Evolutionary conservation across 2,797 vertebrate species (phyloP), one percentile per base, ranked within the genome.

Genomic region (Phrynocephalus vlangalii): DNA sequence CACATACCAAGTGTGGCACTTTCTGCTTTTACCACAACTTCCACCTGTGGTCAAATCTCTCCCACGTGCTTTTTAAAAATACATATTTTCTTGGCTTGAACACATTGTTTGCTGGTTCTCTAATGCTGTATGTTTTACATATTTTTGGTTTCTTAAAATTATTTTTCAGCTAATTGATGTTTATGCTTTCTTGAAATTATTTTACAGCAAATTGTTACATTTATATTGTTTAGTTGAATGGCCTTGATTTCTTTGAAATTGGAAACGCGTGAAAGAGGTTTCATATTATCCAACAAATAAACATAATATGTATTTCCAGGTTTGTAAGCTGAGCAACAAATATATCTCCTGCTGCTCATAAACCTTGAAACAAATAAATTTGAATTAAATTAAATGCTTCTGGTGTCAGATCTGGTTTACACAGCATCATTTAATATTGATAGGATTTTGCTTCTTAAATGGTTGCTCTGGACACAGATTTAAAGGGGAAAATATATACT

Each of bases 291-390:
- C 2, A 16, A n/a, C 72, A 80, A 50, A n/a, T 68, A 80, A 50
- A 0, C n/a, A 44, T 48, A 79, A 18, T n/a, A n/a, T 86, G 73
- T 0, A 76, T 0, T 72, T 52, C 68, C 16, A 22, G 50, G 5
- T 80, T 83, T 73, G 83, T 48, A 82, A 56, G 15, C 38, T 28
- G 70, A 44, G 33, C 56, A 84, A 11, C 15, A 48, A 16, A 20
- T 30, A 48, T 8, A 15, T 28, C 30, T 60, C 18, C 38, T 16
- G 9, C 30, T 73, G 48, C 22, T 20, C 70, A 38, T 9, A 73
- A 18, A 72, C 3, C 28, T 10, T 2, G 48, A 52, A 73, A 83
- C 20, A 48, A 13, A 72, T 72, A 10, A 72, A 72, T n/a, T 56
- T 56, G 52, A 56, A 56, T 13, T 56, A 56, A 56, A 56, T 56